Evolutionary conservation across 2,888 invertebrate species (phyloP), one percentile per base, ranked within the genome.

Genomic region (Scaptomyza tumidula): DNA sequence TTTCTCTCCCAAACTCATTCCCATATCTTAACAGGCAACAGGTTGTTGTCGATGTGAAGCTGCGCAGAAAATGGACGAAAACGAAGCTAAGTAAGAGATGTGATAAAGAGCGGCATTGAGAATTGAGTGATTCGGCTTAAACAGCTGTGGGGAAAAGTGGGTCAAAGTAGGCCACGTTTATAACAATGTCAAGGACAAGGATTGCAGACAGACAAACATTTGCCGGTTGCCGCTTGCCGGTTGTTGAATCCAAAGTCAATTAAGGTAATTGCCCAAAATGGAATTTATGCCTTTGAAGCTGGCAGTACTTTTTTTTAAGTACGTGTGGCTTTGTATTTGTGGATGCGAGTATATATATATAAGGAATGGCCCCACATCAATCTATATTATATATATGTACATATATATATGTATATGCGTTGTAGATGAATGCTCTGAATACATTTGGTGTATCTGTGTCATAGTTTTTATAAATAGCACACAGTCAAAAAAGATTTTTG

Each of bases 401-500:
- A 24, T 24, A 24, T n/a, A 6, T 39, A 14, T 39, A 4, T 16
- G 1, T 16, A 62, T 60, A 58, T 68, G 64, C 61, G 75, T 64
- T 78, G 78, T 86, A 83, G 75, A 77, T 83, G 78, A 83, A 72
- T 80, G 84, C 81, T 83, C 86, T 64, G 84, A 86, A 87, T 84
- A 83, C 69, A 65, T 69, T 72, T 56, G 63, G 71, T 83, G 84
- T 80, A 91, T 91, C 90, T 91, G 91, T 91, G 91, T 91, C 91
- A 91, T 90, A 79, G 75, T 73, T 82, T 78, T 83, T 87, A 88
- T 84, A 90, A 91, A 91, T 91, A 91, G 89, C 86, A 71, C 76
- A 64, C 83, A 79, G 79, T 77, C 27, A 60, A 58, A 60, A 76
- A 72, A 76, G 24, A 29, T 62, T 54, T 78, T 69, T 70, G 61